These are phyloP conservation scores for Cotesia glomerata DNA, from an alignment of 1,140 invertebrate genomes.

Conservation along the genomic window DNA sequence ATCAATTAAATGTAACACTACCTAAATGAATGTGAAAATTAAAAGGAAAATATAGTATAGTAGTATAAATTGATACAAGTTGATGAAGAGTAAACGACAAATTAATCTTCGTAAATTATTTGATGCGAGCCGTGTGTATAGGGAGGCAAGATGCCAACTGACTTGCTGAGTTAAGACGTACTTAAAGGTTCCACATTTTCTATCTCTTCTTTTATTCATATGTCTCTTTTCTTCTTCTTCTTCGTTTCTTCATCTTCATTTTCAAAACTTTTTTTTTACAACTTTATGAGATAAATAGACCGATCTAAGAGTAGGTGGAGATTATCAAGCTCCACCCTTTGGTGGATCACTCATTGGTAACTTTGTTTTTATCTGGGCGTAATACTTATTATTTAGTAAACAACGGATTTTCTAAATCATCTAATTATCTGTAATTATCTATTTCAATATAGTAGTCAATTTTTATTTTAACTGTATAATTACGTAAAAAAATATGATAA, in stretches of 20 bases:
- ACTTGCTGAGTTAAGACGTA: conserved; percentile 58
- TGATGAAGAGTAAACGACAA: not conserved
- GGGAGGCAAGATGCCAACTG: conserved; percentile 59
- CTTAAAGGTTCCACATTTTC: conserved; percentile 47
- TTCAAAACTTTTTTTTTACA: conserved; percentile 8
- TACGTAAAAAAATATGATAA: too few relatives aligned
- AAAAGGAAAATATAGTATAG: not conserved
- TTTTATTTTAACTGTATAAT: too few relatives aligned
- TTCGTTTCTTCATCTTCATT: conserved; percentile 30
- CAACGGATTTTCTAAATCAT: not conserved
- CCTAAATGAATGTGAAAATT: conserved; percentile 19
- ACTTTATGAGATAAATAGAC: conserved; percentile 54
- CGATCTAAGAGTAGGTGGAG: conserved; percentile 62
- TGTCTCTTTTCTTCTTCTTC: conserved; percentile 23
- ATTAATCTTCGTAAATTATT: conserved; percentile 33
- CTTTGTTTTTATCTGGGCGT: not conserved
- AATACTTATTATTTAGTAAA: not conserved
- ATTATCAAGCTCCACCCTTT: conserved; percentile 59
- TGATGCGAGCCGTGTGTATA: conserved; percentile 38
- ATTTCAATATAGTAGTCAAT: not conserved
- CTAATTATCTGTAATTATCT: not conserved
- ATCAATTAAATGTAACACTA: conserved; percentile 42
- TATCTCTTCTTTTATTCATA: conserved; percentile 28
- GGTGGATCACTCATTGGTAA: conserved; percentile 57
- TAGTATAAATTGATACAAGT: conserved; percentile 1